These are phyloP conservation scores for Coboldia fuscipes DNA, from an alignment of 1,140 invertebrate genomes.

Conservation along the genomic window DNA sequence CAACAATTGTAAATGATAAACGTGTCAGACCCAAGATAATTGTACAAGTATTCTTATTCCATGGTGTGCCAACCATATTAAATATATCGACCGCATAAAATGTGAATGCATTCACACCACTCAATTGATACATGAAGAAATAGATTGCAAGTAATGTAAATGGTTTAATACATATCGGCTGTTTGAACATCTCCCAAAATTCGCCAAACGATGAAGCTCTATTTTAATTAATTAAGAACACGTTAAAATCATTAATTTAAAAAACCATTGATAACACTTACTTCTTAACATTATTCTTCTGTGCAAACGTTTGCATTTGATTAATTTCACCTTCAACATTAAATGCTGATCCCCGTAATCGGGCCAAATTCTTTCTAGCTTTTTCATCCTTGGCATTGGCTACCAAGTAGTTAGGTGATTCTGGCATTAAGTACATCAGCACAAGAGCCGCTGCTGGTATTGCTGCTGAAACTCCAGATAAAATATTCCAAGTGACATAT, in stretches of 20 bases:
- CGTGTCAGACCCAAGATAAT: slow-evolving; percentile 43
- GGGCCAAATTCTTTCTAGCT: slow-evolving; percentile 31
- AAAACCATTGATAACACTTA: slow-evolving; percentile 9
- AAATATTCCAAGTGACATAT: slow-evolving; percentile 29
- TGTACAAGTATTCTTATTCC: slow-evolving; percentile 37
- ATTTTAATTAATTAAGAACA: slow-evolving; percentile 1
- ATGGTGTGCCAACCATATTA: slow-evolving; percentile 31
- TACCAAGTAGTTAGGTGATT: slow-evolving; percentile 47
- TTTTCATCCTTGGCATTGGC: slow-evolving; percentile 34
- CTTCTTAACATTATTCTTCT: slow-evolving; percentile 35
- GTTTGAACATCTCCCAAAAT: slow-evolving; percentile 28
- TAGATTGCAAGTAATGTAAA: slow-evolving; percentile 38
- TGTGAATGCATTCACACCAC: slow-evolving; percentile 52
- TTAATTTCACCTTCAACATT: slow-evolving; percentile 38
- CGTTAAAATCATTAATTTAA: background rate
- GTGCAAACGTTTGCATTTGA: slow-evolving; percentile 33
- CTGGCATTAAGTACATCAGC: slow-evolving; percentile 38
- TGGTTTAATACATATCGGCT: slow-evolving; percentile 40
- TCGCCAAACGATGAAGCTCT: slow-evolving; percentile 27
- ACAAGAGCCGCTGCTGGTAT: slow-evolving; percentile 32
- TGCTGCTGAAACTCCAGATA: slow-evolving; percentile 32
- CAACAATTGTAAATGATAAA: slow-evolving; percentile 33
- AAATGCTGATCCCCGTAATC: slow-evolving; percentile 36
- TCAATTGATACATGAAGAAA: slow-evolving; percentile 52
- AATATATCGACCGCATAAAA: slow-evolving; percentile 62